Conservation (phyloP, 2,797 vertebrate species). For the Protonibea diacanthus region DNA sequence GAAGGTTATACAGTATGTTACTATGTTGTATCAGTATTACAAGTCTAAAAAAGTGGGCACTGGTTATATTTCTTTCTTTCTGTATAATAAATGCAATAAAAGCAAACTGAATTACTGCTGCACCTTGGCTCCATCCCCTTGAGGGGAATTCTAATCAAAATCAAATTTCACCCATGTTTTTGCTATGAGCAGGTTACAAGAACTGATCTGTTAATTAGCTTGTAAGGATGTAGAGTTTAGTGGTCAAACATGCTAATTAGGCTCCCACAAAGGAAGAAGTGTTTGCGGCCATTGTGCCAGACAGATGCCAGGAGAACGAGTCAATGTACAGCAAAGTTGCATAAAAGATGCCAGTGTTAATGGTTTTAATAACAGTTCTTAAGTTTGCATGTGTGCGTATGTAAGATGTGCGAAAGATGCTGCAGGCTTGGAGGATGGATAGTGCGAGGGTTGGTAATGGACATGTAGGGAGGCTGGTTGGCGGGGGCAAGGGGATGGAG, state of each 20-base stretch:
- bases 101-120: constrained; percentile 38
- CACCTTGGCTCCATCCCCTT: constrained; percentile 41
- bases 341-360: not conserved
- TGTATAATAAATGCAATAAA: constrained; percentile 5
- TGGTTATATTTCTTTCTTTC: not conserved
- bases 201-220: constrained; percentile 57
- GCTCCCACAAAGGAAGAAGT: constrained; percentile 3
- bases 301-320: constrained; percentile 4
- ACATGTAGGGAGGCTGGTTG: constrained; percentile 45
- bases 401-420: constrained; percentile 8
- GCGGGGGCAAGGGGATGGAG: constrained; percentile 31
- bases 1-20: not conserved
- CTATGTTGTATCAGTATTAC: not conserved
- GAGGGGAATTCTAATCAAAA: constrained; percentile 52
- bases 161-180: constrained; percentile 60
- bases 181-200: constrained; percentile 47
- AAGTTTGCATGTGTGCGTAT: not conserved
- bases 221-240: constrained; percentile 51
- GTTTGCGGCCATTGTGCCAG: constrained; percentile 13
- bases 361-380: not conserved
- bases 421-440: constrained; percentile 2
- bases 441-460: constrained; percentile 43
- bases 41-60: not conserved
- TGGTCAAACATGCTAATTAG: constrained; percentile 54
- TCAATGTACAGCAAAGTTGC: constrained; percentile 5